Evolutionary conservation across 2,888 invertebrate genomes (phyloP).

Genomic region (Rhimphoctona megacephalus): DNA sequence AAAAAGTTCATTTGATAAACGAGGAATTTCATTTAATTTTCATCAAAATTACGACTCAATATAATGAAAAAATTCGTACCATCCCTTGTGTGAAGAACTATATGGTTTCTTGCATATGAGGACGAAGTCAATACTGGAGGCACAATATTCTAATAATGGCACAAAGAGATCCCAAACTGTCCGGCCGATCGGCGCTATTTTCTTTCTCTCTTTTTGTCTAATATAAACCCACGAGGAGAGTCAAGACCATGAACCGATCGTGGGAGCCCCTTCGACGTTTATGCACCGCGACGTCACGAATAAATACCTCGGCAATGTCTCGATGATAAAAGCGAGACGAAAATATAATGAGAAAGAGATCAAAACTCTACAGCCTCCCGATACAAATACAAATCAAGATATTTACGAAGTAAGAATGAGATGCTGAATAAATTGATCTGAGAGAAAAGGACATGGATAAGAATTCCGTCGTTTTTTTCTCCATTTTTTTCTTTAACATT

Average conservation of each 20-base stretch:
- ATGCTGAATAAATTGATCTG: conserved; percentile 49
- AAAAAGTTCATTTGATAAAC: background rate
- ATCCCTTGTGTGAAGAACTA: background rate
- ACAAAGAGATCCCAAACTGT: conserved; percentile 66
- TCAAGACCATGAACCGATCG: conserved; percentile 81
- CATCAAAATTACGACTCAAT: no score
- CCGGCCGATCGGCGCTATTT: conserved; percentile 55
- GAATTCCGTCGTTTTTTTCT: conserved; percentile 23
- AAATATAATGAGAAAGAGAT: conserved; percentile 41
- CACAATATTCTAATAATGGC: conserved; percentile 53
- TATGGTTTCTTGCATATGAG: conserved; percentile 1
- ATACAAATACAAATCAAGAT: conserved; percentile 54
- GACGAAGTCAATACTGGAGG: conserved; percentile 53
- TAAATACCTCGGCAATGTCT: conserved; percentile 69
- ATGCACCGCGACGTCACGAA: conserved; percentile 63
- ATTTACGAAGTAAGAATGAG: conserved; percentile 62
- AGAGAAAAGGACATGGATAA: background rate
- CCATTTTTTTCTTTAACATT: conserved; percentile 21
- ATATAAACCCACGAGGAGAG: conserved; percentile 43
- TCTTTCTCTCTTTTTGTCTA: conserved; percentile 9
- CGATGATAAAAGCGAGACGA: conserved; percentile 63
- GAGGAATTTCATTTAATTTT: background rate
- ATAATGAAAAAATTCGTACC: background rate
- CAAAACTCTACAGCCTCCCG: background rate
- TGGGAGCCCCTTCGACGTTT: conserved; percentile 77